Evolutionary conservation across 2,113 vertebrate genomes (phyloP).

Genomic region (Chaetura pelagica): DNA sequence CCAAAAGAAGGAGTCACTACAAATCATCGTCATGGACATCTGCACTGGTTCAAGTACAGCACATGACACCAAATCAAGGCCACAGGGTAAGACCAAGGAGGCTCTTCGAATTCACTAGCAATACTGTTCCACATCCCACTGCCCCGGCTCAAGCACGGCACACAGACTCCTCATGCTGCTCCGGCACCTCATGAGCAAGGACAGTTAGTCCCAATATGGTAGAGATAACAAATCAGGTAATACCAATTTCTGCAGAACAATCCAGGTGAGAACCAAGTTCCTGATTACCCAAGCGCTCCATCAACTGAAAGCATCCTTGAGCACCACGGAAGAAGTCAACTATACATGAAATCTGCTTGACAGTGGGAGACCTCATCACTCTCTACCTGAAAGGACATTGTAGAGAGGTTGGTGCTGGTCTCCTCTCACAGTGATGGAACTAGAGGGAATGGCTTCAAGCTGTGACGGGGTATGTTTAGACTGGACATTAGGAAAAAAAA

Average conservation of each 20-base stretch:
- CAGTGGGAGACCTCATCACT: not conserved
- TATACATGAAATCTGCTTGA: not conserved
- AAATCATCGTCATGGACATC: not conserved
- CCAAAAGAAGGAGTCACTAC: not conserved
- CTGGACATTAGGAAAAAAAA: too few relatives aligned
- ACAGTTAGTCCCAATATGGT: too few relatives aligned
- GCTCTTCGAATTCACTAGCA: fast-evolving
- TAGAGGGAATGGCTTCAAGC: too few relatives aligned
- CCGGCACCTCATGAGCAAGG: too few relatives aligned
- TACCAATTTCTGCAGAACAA: not conserved
- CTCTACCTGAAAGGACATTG: too few relatives aligned
- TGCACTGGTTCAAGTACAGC: fast-evolving
- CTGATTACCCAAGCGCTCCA: not conserved
- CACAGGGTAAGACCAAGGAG: not conserved
- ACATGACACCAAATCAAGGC: not conserved
- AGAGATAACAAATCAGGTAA: not conserved
- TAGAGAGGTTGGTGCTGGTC: not conserved
- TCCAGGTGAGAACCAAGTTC: not conserved
- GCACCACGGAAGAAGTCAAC: fast-evolving
- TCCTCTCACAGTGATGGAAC: too few relatives aligned
- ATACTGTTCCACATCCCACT: not conserved
- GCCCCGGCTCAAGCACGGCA: too few relatives aligned
- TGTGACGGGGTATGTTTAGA: too few relatives aligned
- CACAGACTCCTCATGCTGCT: too few relatives aligned
- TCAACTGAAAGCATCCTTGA: not conserved